Base-by-base conservation (phyloP, 2,888 invertebrate species). In the Aphodius sticticus region DNA sequence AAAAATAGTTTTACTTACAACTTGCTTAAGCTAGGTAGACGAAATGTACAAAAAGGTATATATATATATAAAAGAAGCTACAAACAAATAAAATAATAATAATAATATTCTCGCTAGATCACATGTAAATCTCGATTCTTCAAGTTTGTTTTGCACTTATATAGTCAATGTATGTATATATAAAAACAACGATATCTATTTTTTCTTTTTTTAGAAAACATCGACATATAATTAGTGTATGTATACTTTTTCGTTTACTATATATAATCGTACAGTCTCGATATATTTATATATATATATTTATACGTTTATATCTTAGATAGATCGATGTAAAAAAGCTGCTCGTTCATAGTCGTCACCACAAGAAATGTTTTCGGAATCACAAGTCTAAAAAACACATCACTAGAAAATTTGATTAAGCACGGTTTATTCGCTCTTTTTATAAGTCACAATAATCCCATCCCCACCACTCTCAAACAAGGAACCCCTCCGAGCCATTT, bases 401-500 rank as follows among this genome's bases (percentile, higher is more conserved):
- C n/a, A 16, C 16, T n/a, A 16, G 53, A 53, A 26, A 26, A 53
- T 53, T 53, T 53, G 53, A 53, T 53, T 53, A 53, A 53, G 53
- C 26, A 16, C 70, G 1, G 26, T 53, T 53, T 76, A 36, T 6
- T 53, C 37, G 0, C 12, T 16, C 14, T 38, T 53, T 38, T 53
- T 76, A 75, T 12, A 76, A 2, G 35, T 53, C 38, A 76, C 53
- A 69, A 69, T 16, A 37, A 9, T 16, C 26, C 26, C 26, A 26
- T 26, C 26, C 26, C 26, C 26, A 26, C 26, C 26, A 26, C 26
- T 26, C 69, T 83, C 91, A 95, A 87, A 95, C 95, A 85, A 95
- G 91, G 88, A 95, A 95, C 81, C 95, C 95, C 87, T 95, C 95
- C 26, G 93, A 92, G 82, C 94, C 93, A 88, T 94, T 94, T 82